Base-by-base conservation (phyloP, 1,140 invertebrate genomes). In the Trichoplusia ni region DNA sequence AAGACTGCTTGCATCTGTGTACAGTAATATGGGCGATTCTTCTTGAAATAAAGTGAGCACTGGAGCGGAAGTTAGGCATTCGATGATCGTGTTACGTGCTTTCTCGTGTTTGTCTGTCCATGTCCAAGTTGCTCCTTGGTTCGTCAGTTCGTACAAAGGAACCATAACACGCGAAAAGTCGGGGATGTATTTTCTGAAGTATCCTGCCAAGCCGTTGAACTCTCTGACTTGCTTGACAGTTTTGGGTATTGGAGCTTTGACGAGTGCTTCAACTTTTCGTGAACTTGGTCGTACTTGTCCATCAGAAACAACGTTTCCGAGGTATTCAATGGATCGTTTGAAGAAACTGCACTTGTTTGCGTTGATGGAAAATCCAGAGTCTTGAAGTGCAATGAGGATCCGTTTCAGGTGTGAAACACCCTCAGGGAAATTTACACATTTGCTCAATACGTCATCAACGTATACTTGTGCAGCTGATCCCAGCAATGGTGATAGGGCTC, bases 171-270 rank as follows among this genome's bases (percentile, higher is more conserved):
- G 56, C 8, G 49, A 23, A 65, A 92, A 92, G 69, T 91, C 71
- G 8, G 70, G 67, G 23, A 92, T 76, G 60, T 91, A 92, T 5
- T 75, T 42, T 5, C 83, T 54, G 62, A 91, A 91, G 69, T 86
- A 92, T 2, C 77, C 75, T 1, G 83, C 72, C 51, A 91, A 81
- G 1, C 90, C 91, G 6, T 91, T 66, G 61, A 92, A 92, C 42
- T 84, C 56, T 31, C 79, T 46, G 0, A 85, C 62, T 40, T 84
- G 71, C 23, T 79, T 84, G 1, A 61, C 49, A 0, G 69, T 81
- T 44, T 59, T 74, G 4, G 77, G 74, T 4, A 63, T 1, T 13
- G 71, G 73, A 4, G 75, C 61, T 25, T 70, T 72, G 4, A 27
- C 29, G 13, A 85, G 14, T 35, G 76, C 72, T 3, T 77, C 69